Conservation (phyloP, 2,113 vertebrate species). For the Alethe castanea region DNA sequence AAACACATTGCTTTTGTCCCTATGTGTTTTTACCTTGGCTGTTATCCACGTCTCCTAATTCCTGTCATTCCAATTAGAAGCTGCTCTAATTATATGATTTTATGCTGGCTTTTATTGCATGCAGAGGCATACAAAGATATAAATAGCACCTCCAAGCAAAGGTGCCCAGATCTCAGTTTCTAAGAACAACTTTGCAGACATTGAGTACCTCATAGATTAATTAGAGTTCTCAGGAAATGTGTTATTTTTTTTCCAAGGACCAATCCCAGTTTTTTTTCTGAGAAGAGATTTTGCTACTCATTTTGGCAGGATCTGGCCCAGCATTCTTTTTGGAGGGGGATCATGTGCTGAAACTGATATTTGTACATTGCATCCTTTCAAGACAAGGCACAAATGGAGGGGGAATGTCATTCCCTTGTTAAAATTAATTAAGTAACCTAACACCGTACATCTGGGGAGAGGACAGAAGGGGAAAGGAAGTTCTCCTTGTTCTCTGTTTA, state of each 20-base stretch:
- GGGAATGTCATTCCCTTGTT: slow-evolving; percentile 62
- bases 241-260: not conserved
- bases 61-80: slow-evolving; percentile 35
- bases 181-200: slow-evolving; percentile 23
- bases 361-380: slow-evolving; percentile 54
- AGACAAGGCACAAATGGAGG: slow-evolving; percentile 47
- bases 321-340: not conserved
- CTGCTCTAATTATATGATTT: slow-evolving; percentile 33
- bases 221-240: slow-evolving; percentile 14
- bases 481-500: slow-evolving; percentile 55
- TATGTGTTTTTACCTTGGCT: not conserved
- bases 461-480: slow-evolving; percentile 49
- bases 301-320: slow-evolving; percentile 29
- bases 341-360: slow-evolving; percentile 48
- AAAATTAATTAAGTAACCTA: slow-evolving; percentile 71
- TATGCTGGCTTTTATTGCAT: slow-evolving; percentile 29
- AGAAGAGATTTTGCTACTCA: not conserved
- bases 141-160: slow-evolving; percentile 48
- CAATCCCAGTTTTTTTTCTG: not conserved
- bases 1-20: slow-evolving; percentile 11
- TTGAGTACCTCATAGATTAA: not conserved
- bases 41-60: slow-evolving; percentile 34
- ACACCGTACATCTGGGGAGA: slow-evolving; percentile 59
- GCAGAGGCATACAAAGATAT: slow-evolving; percentile 38
- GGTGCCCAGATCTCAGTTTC: slow-evolving; percentile 21